Base-by-base conservation (phyloP, 2,888 invertebrate species). In the Entomobrya multifasciata region DNA sequence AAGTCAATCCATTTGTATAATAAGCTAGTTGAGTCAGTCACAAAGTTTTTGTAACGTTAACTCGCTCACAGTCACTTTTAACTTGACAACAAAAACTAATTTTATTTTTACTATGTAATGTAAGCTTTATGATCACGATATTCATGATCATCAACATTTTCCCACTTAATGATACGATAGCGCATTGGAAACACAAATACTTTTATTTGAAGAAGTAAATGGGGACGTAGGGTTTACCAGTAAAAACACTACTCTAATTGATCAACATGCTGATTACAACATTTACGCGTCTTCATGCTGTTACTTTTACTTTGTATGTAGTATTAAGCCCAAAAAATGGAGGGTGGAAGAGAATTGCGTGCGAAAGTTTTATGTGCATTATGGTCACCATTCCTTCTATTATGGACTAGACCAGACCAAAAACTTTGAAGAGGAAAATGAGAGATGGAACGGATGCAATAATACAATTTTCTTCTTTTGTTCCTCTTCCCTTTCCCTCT, bases 391-490 rank as follows among this genome's bases (percentile, higher is more conserved):
- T 17, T 62, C 62, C n/a, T n/a, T n/a, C n/a, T n/a, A n/a, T n/a
- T n/a, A n/a, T n/a, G 11, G 30, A 30, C 4, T 60, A 15, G n/a
- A 60, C 27, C 17, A 25, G 57, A 57, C 22, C 17, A n/a, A 15
- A 22, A 70, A 70, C n/a, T 15, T 27, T 47, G 47, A 70, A 25
- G 17, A 41, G 62, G 4, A 36, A 27, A 55, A 30, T 17, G 62
- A 15, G 36, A 49, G 67, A 65, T 77, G 83, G 76, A 77, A 77
- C 65, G 76, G 76, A 82, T 83, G 67, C 76, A 77, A 55, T 83
- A 77, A 77, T 41, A 47, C 52, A 25, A 83, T 77, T 77, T 77
- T 77, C 67, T 17, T 79, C 47, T 60, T 60, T 41, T 74, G 65
- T 52, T 27, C 49, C 25, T 77, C 41, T 30, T 65, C 65, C 49